Evolutionary conservation across 2,888 invertebrate genomes (phyloP).

Genomic region (Mallateleia sp.): DNA sequence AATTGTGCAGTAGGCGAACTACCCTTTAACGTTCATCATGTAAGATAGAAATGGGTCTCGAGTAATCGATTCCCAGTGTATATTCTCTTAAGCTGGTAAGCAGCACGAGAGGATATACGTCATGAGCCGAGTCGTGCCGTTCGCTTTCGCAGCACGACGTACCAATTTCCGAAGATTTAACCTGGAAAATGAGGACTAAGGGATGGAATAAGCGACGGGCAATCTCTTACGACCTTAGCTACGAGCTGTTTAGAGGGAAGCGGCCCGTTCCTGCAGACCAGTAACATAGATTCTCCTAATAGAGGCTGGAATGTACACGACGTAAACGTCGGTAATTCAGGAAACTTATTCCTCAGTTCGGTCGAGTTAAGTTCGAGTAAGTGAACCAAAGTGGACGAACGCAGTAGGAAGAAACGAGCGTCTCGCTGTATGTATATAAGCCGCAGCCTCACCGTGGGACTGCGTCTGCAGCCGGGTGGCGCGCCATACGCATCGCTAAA

Average conservation of each 20-base stretch:
- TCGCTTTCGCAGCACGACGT: constrained; percentile 53
- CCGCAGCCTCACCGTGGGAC: too few relatives aligned
- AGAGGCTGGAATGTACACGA: constrained; percentile 85
- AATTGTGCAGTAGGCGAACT: constrained; percentile 11
- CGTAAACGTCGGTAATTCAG: too few relatives aligned
- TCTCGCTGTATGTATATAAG: too few relatives aligned
- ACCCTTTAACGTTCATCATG: constrained; percentile 68
- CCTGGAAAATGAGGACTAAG: constrained; percentile 68
- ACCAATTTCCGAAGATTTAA: constrained; percentile 77
- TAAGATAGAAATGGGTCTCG: constrained; percentile 59
- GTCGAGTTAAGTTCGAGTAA: too few relatives aligned
- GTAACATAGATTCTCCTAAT: constrained; percentile 82
- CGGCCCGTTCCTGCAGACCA: constrained; percentile 35
- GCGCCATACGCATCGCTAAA: too few relatives aligned
- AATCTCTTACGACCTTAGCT: constrained; percentile 67
- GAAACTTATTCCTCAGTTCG: too few relatives aligned
- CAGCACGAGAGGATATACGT: constrained; percentile 47
- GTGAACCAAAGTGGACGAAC: too few relatives aligned
- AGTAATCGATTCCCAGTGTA: constrained; percentile 71
- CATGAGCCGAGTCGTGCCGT: constrained; percentile 57
- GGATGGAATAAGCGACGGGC: constrained; percentile 66
- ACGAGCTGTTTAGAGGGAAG: constrained; percentile 77
- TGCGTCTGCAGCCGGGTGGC: too few relatives aligned
- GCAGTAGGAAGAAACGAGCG: too few relatives aligned
- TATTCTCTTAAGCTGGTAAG: constrained; percentile 30